A percentile compares a stretch with the other conserved stretches of the same genome.
Evolutionary conservation across 2,113 vertebrate genomes (phyloP).

Genomic region (Leucoraja erinaceus): DNA sequence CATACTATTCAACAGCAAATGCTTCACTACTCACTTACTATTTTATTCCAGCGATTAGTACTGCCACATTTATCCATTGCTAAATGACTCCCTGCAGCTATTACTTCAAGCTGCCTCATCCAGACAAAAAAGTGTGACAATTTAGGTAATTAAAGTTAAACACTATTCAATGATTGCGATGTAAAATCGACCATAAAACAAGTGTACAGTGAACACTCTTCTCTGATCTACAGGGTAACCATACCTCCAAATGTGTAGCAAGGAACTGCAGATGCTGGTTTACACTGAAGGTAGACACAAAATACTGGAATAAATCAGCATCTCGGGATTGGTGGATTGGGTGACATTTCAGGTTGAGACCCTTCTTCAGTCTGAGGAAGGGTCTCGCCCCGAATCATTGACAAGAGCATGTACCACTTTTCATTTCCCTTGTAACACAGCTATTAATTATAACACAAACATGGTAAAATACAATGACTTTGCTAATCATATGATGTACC

Average conservation of each 20-base stretch:
- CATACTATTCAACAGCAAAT: neutral
- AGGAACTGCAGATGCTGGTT: too few species aligned
- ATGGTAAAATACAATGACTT: neutral
- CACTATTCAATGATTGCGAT: neutral
- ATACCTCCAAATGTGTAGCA: neutral
- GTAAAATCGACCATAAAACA: neutral
- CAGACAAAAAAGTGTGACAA: constrained; percentile 44
- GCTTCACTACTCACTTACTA: neutral
- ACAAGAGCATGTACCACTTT: neutral
- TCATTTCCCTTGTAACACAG: neutral
- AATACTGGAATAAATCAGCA: too few species aligned
- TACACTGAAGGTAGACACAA: too few species aligned
- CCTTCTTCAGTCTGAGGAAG: too few species aligned
- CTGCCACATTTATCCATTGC: constrained; percentile 36
- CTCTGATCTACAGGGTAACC: neutral
- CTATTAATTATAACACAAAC: neutral
- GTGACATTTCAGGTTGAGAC: too few species aligned
- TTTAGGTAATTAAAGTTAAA: constrained; percentile 51
- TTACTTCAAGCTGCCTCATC: constrained; percentile 47
- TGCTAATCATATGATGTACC: neutral
- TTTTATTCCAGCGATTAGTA: neutral
- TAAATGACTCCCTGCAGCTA: constrained; percentile 50
- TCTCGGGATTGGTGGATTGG: too few species aligned
- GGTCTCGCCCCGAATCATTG: neutral
- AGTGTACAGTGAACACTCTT: neutral